Base-by-base conservation (phyloP, 2,113 vertebrate genomes). In the Xiphorhynchus elegans region DNA sequence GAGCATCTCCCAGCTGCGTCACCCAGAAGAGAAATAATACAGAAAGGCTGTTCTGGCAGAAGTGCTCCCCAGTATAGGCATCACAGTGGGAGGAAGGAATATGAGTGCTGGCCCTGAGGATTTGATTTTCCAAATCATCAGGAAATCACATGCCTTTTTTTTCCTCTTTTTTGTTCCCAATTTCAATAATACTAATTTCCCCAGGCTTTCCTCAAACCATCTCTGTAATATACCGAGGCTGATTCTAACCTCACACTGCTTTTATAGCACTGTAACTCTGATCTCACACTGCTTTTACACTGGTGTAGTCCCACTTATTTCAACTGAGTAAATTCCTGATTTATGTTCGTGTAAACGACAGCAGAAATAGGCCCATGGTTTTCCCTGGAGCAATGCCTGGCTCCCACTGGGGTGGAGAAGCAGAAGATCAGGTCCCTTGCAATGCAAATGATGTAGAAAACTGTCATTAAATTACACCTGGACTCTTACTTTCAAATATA, bases 261-360 rank as follows among this genome's bases (percentile, higher is more conserved):
- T 97, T 95, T 96, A 96, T 88, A 68, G 95, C 93, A 90, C 95
- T 60, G 88, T 93, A 94, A 96, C 93, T 95, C 95, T 37, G 93
- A 64, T 72, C 95, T 95, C 96, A 96, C 95, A 96, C 95, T 96
- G 95, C 10, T 93, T 97, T 96, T 94, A 94, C 77, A 92, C 79
- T 75, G 79, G 88, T 81, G 90, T 79, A 84, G 68, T 78, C 78
- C 90, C 92, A 89, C 95, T 93, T 94, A 77, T 52, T 97, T 94
- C 90, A 84, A 84, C 68, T 56, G 79, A 96, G 92, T 93, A 84
- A 95, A 93, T 84, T 59, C 90, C 83, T 95, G 95, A 96, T 97
- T 97, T 96, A 96, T 72, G 83, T 35, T 29, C 0, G 0, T 26
- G 72, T n/a, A 92, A 90, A 74, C 0, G 10, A 60, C 73, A 49